These are phyloP conservation scores for Trissolcus basalis DNA, from an alignment of 1,140 invertebrate genomes.

Conservation along the genomic window DNA sequence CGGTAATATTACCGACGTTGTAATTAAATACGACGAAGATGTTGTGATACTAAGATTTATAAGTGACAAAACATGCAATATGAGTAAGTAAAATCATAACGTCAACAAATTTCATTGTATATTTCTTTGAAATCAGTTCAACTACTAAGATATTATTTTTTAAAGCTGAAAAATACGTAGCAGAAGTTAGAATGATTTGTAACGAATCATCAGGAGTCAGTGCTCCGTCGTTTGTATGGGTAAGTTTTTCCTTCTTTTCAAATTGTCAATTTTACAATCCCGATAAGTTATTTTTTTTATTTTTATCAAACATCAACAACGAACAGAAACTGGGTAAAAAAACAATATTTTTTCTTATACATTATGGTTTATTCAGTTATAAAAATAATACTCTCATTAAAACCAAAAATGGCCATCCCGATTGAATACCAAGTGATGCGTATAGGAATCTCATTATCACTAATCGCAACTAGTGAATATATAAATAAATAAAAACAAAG, in stretches of 20 bases:
- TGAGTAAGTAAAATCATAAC: conserved; percentile 52
- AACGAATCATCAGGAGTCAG: conserved; percentile 54
- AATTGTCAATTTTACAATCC: background rate
- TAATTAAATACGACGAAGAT: conserved; percentile 62
- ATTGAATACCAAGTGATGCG: too few relatives aligned
- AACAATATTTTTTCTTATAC: too few relatives aligned
- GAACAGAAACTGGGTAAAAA: background rate
- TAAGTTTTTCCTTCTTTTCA: conserved; percentile 46
- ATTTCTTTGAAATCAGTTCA: background rate
- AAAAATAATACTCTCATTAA: too few relatives aligned
- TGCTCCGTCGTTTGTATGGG: conserved; percentile 56
- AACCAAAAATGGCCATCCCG: too few relatives aligned
- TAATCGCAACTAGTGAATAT: too few relatives aligned
- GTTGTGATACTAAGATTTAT: conserved; percentile 59
- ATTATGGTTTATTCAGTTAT: too few relatives aligned
- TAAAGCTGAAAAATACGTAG: conserved; percentile 22
- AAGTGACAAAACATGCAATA: conserved; percentile 62
- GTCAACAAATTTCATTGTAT: background rate
- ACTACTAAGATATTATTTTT: background rate
- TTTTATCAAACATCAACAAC: background rate
- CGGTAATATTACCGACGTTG: conserved; percentile 60
- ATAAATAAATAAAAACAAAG: too few relatives aligned
- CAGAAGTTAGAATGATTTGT: conserved; percentile 62
- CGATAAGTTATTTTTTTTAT: background rate
- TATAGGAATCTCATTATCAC: too few relatives aligned